Percentiles rank a stretch among this genome's conserved stretches.
These are phyloP conservation scores for Eristalinus aeneus DNA, from an alignment of 2,888 invertebrate genomes.

Conservation along the genomic window DNA sequence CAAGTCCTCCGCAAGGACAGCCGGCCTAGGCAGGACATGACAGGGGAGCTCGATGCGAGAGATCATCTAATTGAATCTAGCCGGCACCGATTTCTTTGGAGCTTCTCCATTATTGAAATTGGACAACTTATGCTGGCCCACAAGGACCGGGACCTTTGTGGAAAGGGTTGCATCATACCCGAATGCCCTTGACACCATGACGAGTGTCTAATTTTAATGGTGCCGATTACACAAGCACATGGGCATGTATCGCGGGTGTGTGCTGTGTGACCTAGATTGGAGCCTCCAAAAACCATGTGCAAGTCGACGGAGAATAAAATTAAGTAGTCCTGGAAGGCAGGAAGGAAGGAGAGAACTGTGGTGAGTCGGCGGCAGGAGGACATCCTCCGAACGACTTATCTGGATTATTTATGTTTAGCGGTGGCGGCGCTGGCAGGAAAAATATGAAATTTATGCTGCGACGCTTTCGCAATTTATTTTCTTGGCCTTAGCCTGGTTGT, in stretches of 20 bases:
- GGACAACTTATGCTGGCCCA: constrained; percentile 27
- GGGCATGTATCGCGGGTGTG: constrained; percentile 18
- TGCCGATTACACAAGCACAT: constrained; percentile 14
- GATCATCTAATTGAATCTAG: constrained; percentile 53
- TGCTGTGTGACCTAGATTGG: constrained; percentile 26
- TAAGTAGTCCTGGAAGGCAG: constrained; percentile 30
- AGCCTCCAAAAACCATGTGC: not conserved
- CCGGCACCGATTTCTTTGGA: constrained; percentile 47
- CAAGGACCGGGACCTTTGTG: not conserved
- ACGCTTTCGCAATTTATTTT: constrained; percentile 60
- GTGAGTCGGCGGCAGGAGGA: constrained; percentile 12
- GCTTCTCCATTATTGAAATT: constrained; percentile 39
- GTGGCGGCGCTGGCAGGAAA: constrained; percentile 61
- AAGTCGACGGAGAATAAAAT: constrained; percentile 35
- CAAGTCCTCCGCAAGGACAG: not conserved
- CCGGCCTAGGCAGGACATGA: not conserved
- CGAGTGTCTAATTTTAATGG: constrained; percentile 52
- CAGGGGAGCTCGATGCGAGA: not conserved
- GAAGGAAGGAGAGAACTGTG: not conserved
- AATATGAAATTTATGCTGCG: constrained; percentile 69
- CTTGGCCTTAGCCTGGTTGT: constrained; percentile 54
- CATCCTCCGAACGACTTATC: constrained; percentile 60
- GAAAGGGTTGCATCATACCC: not conserved
- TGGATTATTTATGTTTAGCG: constrained; percentile 68
- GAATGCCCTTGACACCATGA: constrained; percentile 28